Conservation (phyloP, 2,113 vertebrate genomes). For the Hemibagrus wyckioides region DNA sequence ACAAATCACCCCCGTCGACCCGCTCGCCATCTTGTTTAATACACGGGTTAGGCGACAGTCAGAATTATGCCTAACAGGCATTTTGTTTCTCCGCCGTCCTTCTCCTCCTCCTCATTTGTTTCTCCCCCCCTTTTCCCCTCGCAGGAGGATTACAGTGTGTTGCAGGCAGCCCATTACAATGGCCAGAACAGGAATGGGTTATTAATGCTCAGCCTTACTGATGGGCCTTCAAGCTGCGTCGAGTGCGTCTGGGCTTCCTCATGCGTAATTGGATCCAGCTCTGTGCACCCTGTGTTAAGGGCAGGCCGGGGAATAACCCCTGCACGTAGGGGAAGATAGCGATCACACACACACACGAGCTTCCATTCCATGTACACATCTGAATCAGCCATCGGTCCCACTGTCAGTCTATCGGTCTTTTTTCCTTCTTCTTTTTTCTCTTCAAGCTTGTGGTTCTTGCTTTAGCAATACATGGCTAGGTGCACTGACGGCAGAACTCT, state of each 20-base stretch:
- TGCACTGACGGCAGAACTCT: background rate
- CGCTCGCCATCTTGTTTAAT: conserved; percentile 82
- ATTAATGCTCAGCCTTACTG: conserved; percentile 86
- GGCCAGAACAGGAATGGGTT: conserved; percentile 82
- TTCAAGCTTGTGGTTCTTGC: conserved; percentile 23
- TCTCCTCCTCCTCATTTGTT: conserved; percentile 31
- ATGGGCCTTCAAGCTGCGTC: conserved; percentile 82
- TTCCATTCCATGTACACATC: conserved; percentile 29
- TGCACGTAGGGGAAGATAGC: conserved; percentile 48
- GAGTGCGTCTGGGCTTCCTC: conserved; percentile 78
- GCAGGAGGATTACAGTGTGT: conserved; percentile 85
- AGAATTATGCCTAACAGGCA: conserved; percentile 64
- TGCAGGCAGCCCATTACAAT: conserved; percentile 90
- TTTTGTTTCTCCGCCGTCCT: conserved; percentile 2
- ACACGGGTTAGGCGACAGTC: conserved; percentile 81
- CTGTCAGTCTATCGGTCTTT: conserved; percentile 48
- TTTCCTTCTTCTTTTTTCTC: background rate
- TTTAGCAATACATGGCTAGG: background rate
- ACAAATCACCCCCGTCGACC: conserved; percentile 77
- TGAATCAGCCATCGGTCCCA: conserved; percentile 48
- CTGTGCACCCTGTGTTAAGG: conserved; percentile 55
- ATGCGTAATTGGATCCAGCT: conserved; percentile 88
- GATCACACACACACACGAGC: conserved; percentile 28
- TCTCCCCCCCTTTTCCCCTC: conserved; percentile 48
- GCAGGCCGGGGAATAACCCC: conserved; percentile 53